Base-by-base conservation (phyloP, 2,797 vertebrate species). In the Yasuhikotakia modesta region DNA sequence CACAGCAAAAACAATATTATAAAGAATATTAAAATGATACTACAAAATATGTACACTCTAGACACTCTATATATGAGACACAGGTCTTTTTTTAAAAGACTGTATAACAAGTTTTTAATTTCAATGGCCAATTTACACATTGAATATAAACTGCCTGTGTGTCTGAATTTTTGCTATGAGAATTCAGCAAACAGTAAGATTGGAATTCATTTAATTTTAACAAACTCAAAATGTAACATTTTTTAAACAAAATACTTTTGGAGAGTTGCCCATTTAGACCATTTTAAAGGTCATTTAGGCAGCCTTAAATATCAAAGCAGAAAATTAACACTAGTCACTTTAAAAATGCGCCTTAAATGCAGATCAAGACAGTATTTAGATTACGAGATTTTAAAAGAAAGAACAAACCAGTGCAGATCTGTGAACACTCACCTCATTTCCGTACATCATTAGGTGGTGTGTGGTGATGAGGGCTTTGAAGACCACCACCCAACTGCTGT, bases 381-480 rank as follows among this genome's bases (percentile, higher is more conserved):
- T 30, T 43, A 27, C 4, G 24, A 22, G 27, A 27, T 27, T 27
- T 27, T 2, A 27, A 27, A 12, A n/a, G 24, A 61, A 4, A 17
- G 2, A 6, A 77, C 32, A 16, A 27, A 50, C 0, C 30, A 61
- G 24, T 5, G 55, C 22, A 22, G 12, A 21, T 12, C 17, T 12
- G 35, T 8, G 39, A 10, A 43, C 5, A 4, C 94, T 91, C 91
- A 96, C 96, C 96, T 98, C 96, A 8, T 96, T 96, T 86, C 96
- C 96, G 53, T 97, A 95, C 93, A 97, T 96, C 95, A 96, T 97
- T 88, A 98, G 94, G 89, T 98, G 95, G 92, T 98, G 95, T 19
- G 95, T 95, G 87, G 97, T 95, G 89, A 98, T 95, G 84, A 98
- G 95, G 85, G 96, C 95, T 92, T 98, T 98, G 91, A 98, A 97